Conservation (phyloP, 2,888 invertebrate species). For the Drosophila neonasuta region DNA sequence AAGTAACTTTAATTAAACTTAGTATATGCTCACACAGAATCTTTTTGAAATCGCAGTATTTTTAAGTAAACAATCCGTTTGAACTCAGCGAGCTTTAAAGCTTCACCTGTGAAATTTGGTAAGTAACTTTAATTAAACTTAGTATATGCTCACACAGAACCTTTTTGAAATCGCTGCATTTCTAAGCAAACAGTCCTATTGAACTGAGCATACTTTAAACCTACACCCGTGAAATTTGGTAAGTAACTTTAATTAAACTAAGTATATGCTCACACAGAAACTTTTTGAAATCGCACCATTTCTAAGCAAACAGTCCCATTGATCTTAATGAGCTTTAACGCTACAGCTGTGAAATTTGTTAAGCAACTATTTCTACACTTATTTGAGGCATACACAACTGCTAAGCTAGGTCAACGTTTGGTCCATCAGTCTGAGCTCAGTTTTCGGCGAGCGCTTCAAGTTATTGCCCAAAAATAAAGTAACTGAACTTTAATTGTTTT, state of each 20-base stretch:
- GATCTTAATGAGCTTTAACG: neutral
- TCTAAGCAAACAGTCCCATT: neutral
- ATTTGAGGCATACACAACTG: neutral
- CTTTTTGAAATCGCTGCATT: too few relatives aligned
- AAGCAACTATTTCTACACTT: neutral
- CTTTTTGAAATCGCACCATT: too few relatives aligned
- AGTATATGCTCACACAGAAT: too few relatives aligned
- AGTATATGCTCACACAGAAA: too few relatives aligned
- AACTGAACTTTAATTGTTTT: slow-evolving; percentile 72
- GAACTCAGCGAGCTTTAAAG: too few relatives aligned
- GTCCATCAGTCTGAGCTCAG: neutral
- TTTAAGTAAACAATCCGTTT: neutral
- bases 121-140: too few relatives aligned
- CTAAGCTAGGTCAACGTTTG: neutral
- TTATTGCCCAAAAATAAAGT: slow-evolving; percentile 55
- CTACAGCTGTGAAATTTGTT: neutral
- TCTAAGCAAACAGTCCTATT: neutral
- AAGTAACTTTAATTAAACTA: too few relatives aligned
- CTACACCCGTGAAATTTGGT: too few relatives aligned
- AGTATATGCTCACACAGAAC: too few relatives aligned
- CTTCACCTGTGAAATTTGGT: too few relatives aligned
- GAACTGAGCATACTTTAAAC: neutral
- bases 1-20: too few relatives aligned
- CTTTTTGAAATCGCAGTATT: too few relatives aligned
- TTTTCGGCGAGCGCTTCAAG: slow-evolving; percentile 12